Base-by-base conservation (phyloP, 2,888 invertebrate genomes). In the Xylocampa areola region DNA sequence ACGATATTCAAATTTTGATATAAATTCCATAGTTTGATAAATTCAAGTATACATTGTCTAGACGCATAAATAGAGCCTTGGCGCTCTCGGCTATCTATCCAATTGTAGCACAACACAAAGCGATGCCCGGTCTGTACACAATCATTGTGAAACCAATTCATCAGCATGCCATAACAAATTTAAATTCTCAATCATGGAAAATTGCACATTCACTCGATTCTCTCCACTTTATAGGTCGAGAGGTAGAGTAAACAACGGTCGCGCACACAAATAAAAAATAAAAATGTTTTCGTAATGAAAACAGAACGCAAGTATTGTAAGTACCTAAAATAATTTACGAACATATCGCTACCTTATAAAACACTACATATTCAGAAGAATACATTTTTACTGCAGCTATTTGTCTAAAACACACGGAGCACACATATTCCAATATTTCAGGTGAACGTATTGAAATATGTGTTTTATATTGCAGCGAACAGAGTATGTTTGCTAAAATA, bases 151-250 rank as follows among this genome's bases (percentile, higher is more conserved):
- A 86, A 80, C 79, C 81, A 83, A 86, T 87, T 86, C 80, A 87
- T 88, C 84, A 86, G 76, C 72, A 58, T 52, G 64, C 76, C 69
- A 69, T 63, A 41, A 65, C 81, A 81, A 86, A 85, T 86, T 86
- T 85, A 84, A 86, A 86, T 82, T 84, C 81, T 83, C 85, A 85
- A 87, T 88, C 84, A 86, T 79, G 81, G 81, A 76, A 85, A 87
- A 88, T 88, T 86, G 84, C 82, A 80, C 80, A 84, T 79, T 84
- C 82, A 77, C 74, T 80, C 76, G 77, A 80, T 84, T 79, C 77
- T 73, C 74, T 63, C 65, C 77, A 74, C 69, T 81, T 80, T 81
- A 76, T 79, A 77, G 78, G 79, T 76, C 77, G 80, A 78, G 74
- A 66, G 75, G 66, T 69, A 82, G 68, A 76, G 79, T 78, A 86